Evolutionary conservation across 2,888 invertebrate genomes (phyloP).

Genomic region (Villa cingulata): DNA sequence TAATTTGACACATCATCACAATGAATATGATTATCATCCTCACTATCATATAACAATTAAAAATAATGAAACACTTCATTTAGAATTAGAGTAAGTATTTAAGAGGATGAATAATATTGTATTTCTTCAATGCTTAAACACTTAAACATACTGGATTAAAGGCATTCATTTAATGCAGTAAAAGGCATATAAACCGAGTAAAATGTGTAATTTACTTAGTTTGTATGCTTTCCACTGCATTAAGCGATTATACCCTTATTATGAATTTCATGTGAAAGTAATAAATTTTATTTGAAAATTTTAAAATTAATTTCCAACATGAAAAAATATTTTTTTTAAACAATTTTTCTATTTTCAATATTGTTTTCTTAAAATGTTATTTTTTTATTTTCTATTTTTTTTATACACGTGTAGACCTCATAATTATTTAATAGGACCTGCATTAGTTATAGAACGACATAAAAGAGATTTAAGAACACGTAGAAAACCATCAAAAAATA

Average conservation of each 20-base stretch:
- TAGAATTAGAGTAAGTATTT: slow-evolving; percentile 32
- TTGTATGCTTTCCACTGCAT: too few relatives aligned
- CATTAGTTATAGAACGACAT: slow-evolving; percentile 58
- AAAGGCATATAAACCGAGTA: too few relatives aligned
- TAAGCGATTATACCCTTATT: too few relatives aligned
- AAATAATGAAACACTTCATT: slow-evolving; percentile 29
- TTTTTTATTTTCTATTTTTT: slow-evolving; percentile 3
- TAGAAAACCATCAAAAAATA: slow-evolving; percentile 37
- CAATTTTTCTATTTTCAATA: slow-evolving; percentile 2
- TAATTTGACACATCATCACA: slow-evolving; percentile 29
- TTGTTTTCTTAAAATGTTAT: background rate
- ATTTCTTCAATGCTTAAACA: too few relatives aligned
- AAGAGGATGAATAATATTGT: too few relatives aligned
- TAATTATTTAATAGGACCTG: slow-evolving; percentile 52
- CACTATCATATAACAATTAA: slow-evolving; percentile 24
- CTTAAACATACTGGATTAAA: too few relatives aligned
- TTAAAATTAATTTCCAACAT: too few relatives aligned
- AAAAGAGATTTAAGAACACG: slow-evolving; percentile 41
- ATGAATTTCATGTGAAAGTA: too few relatives aligned
- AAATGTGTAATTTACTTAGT: too few relatives aligned
- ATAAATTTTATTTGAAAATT: too few relatives aligned
- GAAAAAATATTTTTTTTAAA: too few relatives aligned
- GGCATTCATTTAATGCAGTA: too few relatives aligned
- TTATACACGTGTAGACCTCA: slow-evolving; percentile 42
- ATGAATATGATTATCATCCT: slow-evolving; percentile 12